phyloP scores from a whole-genome alignment of 2,113 vertebrate genomes.

The Oncorhynchus tshawytscha region DNA sequence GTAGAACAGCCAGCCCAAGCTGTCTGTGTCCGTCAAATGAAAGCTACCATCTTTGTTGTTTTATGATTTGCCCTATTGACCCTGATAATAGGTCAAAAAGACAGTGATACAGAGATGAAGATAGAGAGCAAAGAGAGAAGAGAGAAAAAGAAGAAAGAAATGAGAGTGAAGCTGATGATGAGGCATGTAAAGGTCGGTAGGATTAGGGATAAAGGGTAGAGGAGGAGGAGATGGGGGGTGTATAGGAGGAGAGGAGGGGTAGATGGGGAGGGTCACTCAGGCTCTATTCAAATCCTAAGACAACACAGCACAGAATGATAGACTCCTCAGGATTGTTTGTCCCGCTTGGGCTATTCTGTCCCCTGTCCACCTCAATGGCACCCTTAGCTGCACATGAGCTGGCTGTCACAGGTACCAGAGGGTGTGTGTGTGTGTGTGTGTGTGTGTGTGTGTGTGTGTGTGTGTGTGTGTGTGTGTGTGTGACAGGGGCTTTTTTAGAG shows the following conservation, averaged over 20 bases:
- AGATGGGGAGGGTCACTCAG: conserved; percentile 84
- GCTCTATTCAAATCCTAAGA: conserved; percentile 96
- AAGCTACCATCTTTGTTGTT: no score
- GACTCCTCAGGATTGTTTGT: conserved; percentile 96
- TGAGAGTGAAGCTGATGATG: conserved; percentile 78
- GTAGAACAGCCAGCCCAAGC: no score
- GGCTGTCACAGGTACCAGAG: conserved; percentile 66
- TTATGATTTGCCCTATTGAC: no score
- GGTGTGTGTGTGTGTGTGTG: neutral
- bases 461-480: conserved; percentile 27
- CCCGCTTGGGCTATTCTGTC: conserved; percentile 83
- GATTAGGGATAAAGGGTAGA: conserved; percentile 31
- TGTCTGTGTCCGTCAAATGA: no score
- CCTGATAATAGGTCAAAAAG: no score
- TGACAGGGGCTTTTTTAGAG: conserved; percentile 76
- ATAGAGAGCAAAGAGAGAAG: conserved; percentile 54
- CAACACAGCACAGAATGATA: conserved; percentile 98
- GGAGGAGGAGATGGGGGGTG: conserved; percentile 3
- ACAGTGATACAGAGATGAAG: no score
- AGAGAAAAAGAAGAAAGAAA: conserved; percentile 55
- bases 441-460: conserved; percentile 2
- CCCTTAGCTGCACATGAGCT: conserved; percentile 91
- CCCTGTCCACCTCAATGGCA: conserved; percentile 83
- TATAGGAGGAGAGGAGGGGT: conserved; percentile 23
- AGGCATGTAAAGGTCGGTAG: conserved; percentile 57